Conservation (phyloP, 2,797 vertebrate species). For the Acipenser oxyrinchus region DNA sequence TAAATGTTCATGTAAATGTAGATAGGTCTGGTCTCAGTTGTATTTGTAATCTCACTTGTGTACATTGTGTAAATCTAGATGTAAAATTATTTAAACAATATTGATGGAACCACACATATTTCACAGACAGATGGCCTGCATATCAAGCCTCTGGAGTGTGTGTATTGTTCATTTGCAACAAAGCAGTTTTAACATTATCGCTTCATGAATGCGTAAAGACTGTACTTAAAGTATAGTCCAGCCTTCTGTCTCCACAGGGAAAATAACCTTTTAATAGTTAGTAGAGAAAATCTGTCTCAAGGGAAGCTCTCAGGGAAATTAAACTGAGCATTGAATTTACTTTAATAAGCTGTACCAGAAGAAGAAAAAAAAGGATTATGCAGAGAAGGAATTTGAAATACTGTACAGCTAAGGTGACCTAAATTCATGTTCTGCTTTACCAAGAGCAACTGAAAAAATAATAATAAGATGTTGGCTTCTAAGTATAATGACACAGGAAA, state of each 20-base stretch:
- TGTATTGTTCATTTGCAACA: conserved; percentile 2
- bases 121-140: not conserved
- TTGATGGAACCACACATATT: not conserved
- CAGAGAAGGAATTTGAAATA: not conserved
- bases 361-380: not conserved
- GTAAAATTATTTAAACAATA: not conserved
- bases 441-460: not conserved
- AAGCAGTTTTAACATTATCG: not conserved
- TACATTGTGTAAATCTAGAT: not conserved
- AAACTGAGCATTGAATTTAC: conserved; percentile 1
- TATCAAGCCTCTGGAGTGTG: not conserved
- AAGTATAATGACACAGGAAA: no score
- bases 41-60: no score
- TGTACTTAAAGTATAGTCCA: not conserved
- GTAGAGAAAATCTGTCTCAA: conserved; percentile 5
- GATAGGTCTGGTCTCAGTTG: no score
- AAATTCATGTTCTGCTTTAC: not conserved
- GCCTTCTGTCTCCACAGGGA: conserved; percentile 1
- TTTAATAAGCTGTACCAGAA: conserved; percentile 1
- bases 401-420: not conserved
- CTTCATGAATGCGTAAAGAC: conserved; percentile 3
- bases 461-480: no score
- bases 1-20: no score
- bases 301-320: conserved; percentile 2
- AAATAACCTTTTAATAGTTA: conserved; percentile 5